A percentile compares a stretch with the other conserved stretches of the same genome.
Conservation (phyloP, 2,888 invertebrate species). For the Meandrusa payeni region DNA sequence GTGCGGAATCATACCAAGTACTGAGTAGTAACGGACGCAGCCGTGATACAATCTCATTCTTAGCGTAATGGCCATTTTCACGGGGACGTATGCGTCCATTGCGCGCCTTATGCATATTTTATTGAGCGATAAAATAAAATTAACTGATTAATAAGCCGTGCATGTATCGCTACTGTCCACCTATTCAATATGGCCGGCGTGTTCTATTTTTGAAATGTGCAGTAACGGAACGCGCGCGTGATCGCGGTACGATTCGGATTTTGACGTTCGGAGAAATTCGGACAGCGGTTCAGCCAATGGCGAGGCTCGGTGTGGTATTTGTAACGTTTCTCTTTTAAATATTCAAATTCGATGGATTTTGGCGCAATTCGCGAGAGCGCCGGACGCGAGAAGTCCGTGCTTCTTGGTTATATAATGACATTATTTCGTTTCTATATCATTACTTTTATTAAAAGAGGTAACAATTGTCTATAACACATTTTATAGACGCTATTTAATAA, state of each 20-base stretch:
- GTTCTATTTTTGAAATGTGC: conserved; percentile 79
- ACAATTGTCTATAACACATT: no score
- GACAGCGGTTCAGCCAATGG: conserved; percentile 51
- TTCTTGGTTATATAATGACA: no score
- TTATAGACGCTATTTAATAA: no score
- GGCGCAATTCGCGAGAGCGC: conserved; percentile 36
- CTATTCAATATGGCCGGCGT: conserved; percentile 74
- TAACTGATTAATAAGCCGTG: conserved; percentile 69
- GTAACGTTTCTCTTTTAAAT: conserved; percentile 69
- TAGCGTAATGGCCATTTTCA: conserved; percentile 43
- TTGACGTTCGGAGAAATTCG: conserved; percentile 76
- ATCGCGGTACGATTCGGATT: conserved; percentile 72
- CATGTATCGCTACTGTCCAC: conserved; percentile 66
- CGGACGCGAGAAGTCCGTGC: conserved; percentile 12
- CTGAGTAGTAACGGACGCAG: conserved; percentile 24
- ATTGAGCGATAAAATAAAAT: conserved; percentile 72
- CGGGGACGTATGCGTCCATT: conserved; percentile 48
- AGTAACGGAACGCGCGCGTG: conserved; percentile 74
- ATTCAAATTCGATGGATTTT: conserved; percentile 47
- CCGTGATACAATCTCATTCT: conserved; percentile 33
- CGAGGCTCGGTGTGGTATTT: conserved; percentile 40
- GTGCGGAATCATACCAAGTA: conserved; percentile 15
- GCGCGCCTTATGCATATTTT: conserved; percentile 60
- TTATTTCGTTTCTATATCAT: no score
- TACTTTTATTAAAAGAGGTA: no score